phyloP scores from a whole-genome alignment of 2,113 vertebrate genomes.

The Plestiodon gilberti region DNA sequence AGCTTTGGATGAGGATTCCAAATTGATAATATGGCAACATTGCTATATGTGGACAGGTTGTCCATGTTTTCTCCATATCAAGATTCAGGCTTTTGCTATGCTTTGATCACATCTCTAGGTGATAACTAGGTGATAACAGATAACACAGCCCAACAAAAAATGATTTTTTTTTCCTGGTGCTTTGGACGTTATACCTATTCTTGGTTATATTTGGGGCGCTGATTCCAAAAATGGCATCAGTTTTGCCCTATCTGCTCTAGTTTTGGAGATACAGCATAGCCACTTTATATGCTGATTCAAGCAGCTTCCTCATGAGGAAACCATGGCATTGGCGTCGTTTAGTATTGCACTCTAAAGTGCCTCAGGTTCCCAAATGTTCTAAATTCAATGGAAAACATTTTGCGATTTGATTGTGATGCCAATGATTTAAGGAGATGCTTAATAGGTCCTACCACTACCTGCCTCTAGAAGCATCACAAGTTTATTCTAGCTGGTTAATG shows the following conservation, averaged over 20 bases:
- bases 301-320: too few species aligned
- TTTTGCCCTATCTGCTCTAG: too few species aligned
- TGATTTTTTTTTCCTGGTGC: too few species aligned
- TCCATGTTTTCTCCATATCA: not conserved
- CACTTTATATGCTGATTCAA: too few species aligned
- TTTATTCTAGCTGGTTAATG: constrained; percentile 34
- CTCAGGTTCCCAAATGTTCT: not conserved
- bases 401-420: constrained; percentile 22
- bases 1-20: not conserved
- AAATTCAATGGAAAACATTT: too few species aligned
- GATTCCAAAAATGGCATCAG: too few species aligned
- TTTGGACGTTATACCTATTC: too few species aligned
- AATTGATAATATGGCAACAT: not conserved
- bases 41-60: not conserved
- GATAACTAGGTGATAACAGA: not conserved
- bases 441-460: not conserved
- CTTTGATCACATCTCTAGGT: not conserved
- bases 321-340: too few species aligned
- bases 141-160: too few species aligned
- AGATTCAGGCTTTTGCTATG: not conserved
- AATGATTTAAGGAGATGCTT: constrained; percentile 26
- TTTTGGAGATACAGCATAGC: too few species aligned
- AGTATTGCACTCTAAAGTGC: too few species aligned
- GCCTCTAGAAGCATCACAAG: not conserved
- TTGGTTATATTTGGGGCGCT: too few species aligned